Conservation (phyloP, 1,140 invertebrate genomes). For the Zaprionus nigranus region DNA sequence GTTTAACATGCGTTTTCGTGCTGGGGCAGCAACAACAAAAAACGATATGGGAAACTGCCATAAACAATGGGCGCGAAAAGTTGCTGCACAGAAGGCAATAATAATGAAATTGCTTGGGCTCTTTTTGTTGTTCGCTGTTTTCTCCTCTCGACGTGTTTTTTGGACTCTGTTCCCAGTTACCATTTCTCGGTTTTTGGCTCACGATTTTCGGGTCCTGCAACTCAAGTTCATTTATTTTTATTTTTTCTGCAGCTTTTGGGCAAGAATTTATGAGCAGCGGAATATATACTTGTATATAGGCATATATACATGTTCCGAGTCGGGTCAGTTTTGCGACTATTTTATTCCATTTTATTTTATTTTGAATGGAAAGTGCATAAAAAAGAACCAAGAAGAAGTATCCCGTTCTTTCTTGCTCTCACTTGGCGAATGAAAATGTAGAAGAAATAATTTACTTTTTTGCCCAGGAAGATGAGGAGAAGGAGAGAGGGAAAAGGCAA, state of each 20-base stretch:
- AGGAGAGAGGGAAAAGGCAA: neutral
- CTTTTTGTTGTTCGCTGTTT: constrained; percentile 22
- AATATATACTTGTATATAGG: constrained; percentile 47
- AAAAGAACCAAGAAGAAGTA: constrained; percentile 8
- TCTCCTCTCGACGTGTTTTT: constrained; percentile 13
- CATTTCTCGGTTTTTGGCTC: neutral
- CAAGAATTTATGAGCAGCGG: constrained; percentile 71
- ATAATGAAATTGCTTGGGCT: constrained; percentile 72
- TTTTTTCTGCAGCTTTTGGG: constrained; percentile 74
- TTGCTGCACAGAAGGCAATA: constrained; percentile 63
- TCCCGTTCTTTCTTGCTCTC: neutral
- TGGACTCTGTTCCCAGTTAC: constrained; percentile 35
- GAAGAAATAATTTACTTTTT: constrained; percentile 74
- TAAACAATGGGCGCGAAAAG: constrained; percentile 70
- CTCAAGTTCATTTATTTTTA: constrained; percentile 82
- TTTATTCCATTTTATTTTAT: constrained; percentile 61
- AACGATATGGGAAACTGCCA: constrained; percentile 54
- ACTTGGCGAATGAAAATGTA: constrained; percentile 39
- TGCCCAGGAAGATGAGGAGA: constrained; percentile 4
- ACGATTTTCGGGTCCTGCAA: constrained; percentile 9
- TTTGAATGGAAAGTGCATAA: constrained; percentile 60
- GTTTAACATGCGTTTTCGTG: constrained; percentile 48
- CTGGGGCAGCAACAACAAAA: constrained; percentile 58
- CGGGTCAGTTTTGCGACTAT: constrained; percentile 41
- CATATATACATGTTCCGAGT: constrained; percentile 48